Evolutionary conservation across 2,797 vertebrate species (phyloP).

Genomic region (Rhinogobio ventralis): DNA sequence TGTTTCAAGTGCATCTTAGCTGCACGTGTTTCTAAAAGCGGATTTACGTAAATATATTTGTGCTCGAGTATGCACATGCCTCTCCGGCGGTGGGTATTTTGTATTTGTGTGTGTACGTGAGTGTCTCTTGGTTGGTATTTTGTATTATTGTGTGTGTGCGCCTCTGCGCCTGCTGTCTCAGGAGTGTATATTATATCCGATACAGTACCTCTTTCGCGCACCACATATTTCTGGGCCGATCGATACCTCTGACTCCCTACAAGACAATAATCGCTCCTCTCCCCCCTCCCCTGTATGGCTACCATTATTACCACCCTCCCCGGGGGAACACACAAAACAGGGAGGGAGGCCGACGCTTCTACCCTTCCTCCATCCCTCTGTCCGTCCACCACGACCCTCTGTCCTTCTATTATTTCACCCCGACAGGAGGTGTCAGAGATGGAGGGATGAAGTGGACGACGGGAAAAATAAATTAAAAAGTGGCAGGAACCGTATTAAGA

Average conservation of each 20-base stretch:
- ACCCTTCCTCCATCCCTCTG: constrained; percentile 54
- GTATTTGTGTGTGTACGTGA: constrained; percentile 52
- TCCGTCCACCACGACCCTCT: constrained; percentile 54
- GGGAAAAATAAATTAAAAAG: background rate
- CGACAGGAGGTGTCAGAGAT: constrained; percentile 63
- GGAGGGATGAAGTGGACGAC: constrained; percentile 47
- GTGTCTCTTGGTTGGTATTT: constrained; percentile 47
- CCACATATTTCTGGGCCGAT: constrained; percentile 96
- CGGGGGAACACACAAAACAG: constrained; percentile 67
- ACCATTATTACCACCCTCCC: constrained; percentile 93
- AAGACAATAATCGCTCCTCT: constrained; percentile 92
- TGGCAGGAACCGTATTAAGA: constrained; percentile 14
- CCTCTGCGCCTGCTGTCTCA: constrained; percentile 68
- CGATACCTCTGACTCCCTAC: constrained; percentile 97
- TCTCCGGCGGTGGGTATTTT: constrained; percentile 39
- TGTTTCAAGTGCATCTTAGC: constrained; percentile 29
- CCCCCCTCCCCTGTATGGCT: constrained; percentile 80
- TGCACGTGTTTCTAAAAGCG: background rate
- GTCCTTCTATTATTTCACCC: constrained; percentile 50
- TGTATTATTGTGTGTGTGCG: constrained; percentile 44
- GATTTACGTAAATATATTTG: constrained; percentile 35
- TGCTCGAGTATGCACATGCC: constrained; percentile 14
- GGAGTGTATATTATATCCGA: constrained; percentile 94
- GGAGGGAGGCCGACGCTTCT: constrained; percentile 50
- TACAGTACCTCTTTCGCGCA: constrained; percentile 92